These are phyloP conservation scores for Brenthis ino DNA, from an alignment of 2,888 invertebrate species.

Conservation along the genomic window DNA sequence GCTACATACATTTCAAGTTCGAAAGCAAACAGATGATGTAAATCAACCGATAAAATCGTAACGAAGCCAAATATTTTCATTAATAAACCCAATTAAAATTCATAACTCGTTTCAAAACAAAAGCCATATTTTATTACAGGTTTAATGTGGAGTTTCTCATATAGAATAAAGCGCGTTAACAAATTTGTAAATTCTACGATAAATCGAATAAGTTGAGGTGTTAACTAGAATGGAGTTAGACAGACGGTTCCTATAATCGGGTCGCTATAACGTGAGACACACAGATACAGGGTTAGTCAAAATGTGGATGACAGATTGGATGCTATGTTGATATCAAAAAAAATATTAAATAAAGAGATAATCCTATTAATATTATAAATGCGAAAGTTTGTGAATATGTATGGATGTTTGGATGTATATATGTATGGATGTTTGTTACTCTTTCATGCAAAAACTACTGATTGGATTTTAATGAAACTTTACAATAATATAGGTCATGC, in stretches of 20 bases:
- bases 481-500: no score
- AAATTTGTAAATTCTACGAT: slow-evolving; percentile 47
- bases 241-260: slow-evolving; percentile 49
- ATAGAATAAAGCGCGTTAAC: slow-evolving; percentile 38
- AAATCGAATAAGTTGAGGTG: slow-evolving; percentile 61
- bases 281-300: neutral
- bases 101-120: slow-evolving; percentile 23
- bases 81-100: slow-evolving; percentile 19
- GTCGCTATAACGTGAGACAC: slow-evolving; percentile 24
- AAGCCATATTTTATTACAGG: slow-evolving; percentile 15
- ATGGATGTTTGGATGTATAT: no score
- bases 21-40: slow-evolving; percentile 6
- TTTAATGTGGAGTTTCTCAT: slow-evolving; percentile 9
- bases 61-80: slow-evolving; percentile 8
- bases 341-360: no score
- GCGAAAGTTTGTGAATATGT: no score
- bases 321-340: no score
- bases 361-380: no score
- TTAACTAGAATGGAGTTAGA: slow-evolving; percentile 56
- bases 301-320: no score
- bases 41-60: slow-evolving; percentile 11
- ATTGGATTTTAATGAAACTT: no score
- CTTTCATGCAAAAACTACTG: no score
- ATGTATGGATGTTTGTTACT: no score
- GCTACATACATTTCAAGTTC: neutral